These are phyloP conservation scores for Stenolophus ochropezus DNA, from an alignment of 2,888 invertebrate species.

Conservation along the genomic window DNA sequence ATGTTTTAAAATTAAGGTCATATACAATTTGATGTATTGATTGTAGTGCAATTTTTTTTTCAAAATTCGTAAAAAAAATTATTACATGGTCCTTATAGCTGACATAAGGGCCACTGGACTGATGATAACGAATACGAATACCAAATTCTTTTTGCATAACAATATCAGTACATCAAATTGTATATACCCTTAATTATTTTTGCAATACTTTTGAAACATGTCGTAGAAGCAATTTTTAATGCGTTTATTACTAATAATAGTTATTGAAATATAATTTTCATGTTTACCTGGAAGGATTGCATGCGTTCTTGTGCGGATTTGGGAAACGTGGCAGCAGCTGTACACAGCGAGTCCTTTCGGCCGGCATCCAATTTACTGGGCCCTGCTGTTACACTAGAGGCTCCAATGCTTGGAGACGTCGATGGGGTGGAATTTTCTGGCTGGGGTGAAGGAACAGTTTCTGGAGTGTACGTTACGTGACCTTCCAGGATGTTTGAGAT, in stretches of 20 bases:
- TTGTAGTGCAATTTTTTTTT: no score
- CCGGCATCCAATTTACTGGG: constrained; percentile 60
- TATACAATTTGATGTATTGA: no score
- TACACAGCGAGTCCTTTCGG: constrained; percentile 65
- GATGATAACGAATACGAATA: no score
- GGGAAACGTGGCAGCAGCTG: constrained; percentile 74
- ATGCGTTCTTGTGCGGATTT: constrained; percentile 79
- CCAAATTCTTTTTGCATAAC: no score
- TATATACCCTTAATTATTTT: no score
- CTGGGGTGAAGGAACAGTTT: constrained; percentile 65
- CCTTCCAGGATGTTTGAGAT: constrained; percentile 89
- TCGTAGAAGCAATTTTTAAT: no score
- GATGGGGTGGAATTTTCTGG: constrained; percentile 54
- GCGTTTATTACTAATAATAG: not conserved
- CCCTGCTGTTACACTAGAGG: not conserved
- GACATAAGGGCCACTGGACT: no score
- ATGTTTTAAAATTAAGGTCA: no score
- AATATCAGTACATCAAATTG: no score
- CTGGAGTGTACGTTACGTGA: constrained; percentile 79
- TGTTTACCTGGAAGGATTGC: constrained; percentile 79
- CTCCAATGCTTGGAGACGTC: constrained; percentile 55
- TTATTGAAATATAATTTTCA: not conserved
- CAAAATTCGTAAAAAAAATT: no score
- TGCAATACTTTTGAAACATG: no score
- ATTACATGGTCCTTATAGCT: no score